Evolutionary conservation across 1,140 invertebrate genomes (phyloP).

Genomic region (Ridgeia piscesae): DNA sequence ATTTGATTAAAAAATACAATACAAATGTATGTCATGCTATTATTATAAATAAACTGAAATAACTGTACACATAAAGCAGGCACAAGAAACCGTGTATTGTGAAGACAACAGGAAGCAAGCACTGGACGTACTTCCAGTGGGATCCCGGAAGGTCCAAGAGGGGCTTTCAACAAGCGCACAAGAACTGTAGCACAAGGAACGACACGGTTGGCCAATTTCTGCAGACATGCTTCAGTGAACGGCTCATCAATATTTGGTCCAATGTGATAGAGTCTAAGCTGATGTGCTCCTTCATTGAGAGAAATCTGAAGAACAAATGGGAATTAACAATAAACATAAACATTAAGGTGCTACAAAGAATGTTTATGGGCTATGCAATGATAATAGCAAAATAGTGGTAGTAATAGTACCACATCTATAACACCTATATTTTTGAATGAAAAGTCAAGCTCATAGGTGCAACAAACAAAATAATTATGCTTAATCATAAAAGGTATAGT

Average conservation of each 20-base stretch:
- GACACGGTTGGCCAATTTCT: constrained; percentile 40
- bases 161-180: constrained; percentile 47
- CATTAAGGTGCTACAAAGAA: not conserved
- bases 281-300: constrained; percentile 55
- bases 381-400: not conserved
- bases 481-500: too few species aligned
- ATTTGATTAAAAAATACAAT: too few species aligned
- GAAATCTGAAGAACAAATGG: constrained; percentile 42
- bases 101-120: not conserved
- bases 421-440: too few species aligned
- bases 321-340: not conserved
- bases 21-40: not conserved
- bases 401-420: too few species aligned
- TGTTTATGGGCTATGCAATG: too few species aligned
- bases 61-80: too few species aligned
- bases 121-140: constrained; percentile 42
- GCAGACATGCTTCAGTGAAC: constrained; percentile 42
- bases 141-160: constrained; percentile 44
- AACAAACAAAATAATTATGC: too few species aligned
- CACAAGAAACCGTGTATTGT: too few species aligned
- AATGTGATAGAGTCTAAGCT: constrained; percentile 47
- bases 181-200: constrained; percentile 52
- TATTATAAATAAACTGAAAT: not conserved
- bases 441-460: too few species aligned
- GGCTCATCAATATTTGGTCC: constrained; percentile 52